These are phyloP conservation scores for Amyelois transitella DNA, from an alignment of 1,140 invertebrate genomes.

Conservation along the genomic window DNA sequence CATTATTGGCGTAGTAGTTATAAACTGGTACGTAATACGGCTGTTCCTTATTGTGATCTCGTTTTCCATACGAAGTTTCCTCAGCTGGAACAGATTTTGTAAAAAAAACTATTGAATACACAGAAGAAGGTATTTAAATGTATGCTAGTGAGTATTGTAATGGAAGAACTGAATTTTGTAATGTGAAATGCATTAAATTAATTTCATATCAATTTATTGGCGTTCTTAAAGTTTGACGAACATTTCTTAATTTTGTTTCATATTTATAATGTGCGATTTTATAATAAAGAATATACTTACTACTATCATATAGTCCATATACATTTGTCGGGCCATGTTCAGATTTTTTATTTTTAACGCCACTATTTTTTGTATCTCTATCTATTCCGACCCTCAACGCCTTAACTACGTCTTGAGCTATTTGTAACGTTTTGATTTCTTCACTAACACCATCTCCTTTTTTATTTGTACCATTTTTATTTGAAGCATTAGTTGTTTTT, in stretches of 20 bases:
- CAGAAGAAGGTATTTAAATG: too few species aligned
- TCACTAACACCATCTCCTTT: not conserved
- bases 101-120: too few species aligned
- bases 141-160: too few species aligned
- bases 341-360: not conserved
- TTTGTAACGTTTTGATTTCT: not conserved
- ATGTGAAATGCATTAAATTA: too few species aligned
- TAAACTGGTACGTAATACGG: constrained; percentile 44
- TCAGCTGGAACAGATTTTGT: not conserved
- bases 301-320: not conserved
- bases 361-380: not conserved
- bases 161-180: too few species aligned
- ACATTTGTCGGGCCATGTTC: not conserved
- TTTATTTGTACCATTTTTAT: not conserved
- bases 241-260: too few species aligned
- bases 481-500: not conserved
- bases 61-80: not conserved
- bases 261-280: too few species aligned
- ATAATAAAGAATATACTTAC: not conserved
- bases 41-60: constrained; percentile 11
- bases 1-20: constrained; percentile 40
- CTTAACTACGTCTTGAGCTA: not conserved
- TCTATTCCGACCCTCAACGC: not conserved
- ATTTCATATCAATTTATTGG: too few species aligned
- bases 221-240: too few species aligned